Evolutionary conservation across 2,797 vertebrate species (phyloP).

Genomic region (Mormyrus hasselquistii): DNA sequence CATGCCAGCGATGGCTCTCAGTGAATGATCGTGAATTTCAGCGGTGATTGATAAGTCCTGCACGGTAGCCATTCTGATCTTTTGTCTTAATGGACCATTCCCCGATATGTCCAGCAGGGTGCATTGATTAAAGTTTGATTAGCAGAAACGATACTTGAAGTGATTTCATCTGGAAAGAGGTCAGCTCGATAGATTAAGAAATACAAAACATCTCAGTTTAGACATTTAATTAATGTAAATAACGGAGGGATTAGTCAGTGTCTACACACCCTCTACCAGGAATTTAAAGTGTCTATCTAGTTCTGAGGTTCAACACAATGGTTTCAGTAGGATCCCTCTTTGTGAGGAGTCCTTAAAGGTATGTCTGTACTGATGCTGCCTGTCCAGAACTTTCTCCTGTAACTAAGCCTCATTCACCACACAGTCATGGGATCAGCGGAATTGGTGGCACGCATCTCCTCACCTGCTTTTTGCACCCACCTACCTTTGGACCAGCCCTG

Average conservation of each 20-base stretch:
- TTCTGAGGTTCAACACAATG: neutral
- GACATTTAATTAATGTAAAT: neutral
- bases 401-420: neutral
- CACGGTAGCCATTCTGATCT: neutral
- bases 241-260: neutral
- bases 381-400: neutral
- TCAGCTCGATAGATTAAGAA: neutral
- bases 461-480: neutral
- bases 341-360: neutral
- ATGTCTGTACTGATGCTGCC: neutral
- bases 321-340: neutral
- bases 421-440: neutral
- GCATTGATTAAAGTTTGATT: neutral
- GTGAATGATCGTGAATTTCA: neutral
- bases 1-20: neutral
- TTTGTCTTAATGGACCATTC: neutral
- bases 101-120: neutral
- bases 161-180: neutral
- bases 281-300: neutral
- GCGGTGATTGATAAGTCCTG: neutral
- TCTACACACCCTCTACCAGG: neutral
- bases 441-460: neutral
- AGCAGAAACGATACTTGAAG: neutral
- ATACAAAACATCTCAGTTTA: neutral
- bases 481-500: neutral